Evolutionary conservation across 2,888 invertebrate species (phyloP), one percentile per base, ranked within the genome.

Genomic region (Macrophya annulata): DNA sequence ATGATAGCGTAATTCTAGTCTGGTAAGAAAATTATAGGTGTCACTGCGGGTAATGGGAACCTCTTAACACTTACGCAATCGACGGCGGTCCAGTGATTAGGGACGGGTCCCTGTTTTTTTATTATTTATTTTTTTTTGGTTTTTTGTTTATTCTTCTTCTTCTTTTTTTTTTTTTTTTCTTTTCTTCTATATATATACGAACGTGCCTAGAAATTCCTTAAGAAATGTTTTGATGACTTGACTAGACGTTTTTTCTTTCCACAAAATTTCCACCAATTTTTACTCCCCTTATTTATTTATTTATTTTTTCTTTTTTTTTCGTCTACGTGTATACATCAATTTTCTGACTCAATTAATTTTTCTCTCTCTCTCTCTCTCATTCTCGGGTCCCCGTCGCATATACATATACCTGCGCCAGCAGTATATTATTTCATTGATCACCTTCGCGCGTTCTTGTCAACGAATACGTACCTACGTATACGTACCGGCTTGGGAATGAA

Each of bases 1-100:
- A 85, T 81, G 68, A 82, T 81, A 71, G 37, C 51, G 85, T 85
- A 72, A 85, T 85, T 85, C 71, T 77, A 81, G 45, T 85, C 72
- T 79, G 37, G 17, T 48, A 43, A 68, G 65, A 45, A 85, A 82
- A 85, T 85, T 51, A 85, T 83, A 85, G 85, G 85, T 85, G 85
- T 85, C 85, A 85, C 71, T 85, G 71, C 21, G 71, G 71, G 12
- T 85, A 85, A 85, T 85, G 85, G 71, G 17, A 77, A 68, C 68
- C 79, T 85, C 72, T 85, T 82, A 72, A 81, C 68, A 71, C 71
- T 82, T 85, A 45, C 55, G 85, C 85, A 82, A 82, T 59, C 74
- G 71, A 68, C 59, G 85, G 85, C 79, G 48, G 37, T 8, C n/a
- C 81, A 10, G 83, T 51, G 68, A 83, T 68, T 48, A 65, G 83